Evolutionary conservation across 2,113 vertebrate species (phyloP), one percentile per base, ranked within the genome.

Genomic region (Seriola rivoliana): DNA sequence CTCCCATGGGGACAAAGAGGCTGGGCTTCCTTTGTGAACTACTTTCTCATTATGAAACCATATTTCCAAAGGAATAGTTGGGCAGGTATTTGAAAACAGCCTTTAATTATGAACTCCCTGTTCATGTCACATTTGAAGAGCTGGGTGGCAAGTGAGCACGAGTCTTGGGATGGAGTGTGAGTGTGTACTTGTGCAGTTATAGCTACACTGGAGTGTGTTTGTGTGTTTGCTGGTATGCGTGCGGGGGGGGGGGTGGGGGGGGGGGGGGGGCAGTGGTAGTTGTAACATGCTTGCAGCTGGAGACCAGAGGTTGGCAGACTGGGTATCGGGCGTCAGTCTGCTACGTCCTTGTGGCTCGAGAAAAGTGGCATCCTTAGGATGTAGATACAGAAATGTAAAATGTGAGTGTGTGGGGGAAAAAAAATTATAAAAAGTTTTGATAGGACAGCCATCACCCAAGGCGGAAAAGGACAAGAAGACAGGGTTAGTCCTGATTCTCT

Each of bases 11-110:
- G 64, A 73, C 59, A n/a, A 66, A 59, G 36, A 82, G 59, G 66
- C 62, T 1, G 54, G 21, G 50, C 64, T 76, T 79, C 70, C 17
- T 81, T 75, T 81, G 76, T 77, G 62, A 86, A 62, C 71, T 32
- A 32, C 63, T 78, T 72, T 70, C 78, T 89, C 76, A 87, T 86
- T 82, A 89, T 70, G 40, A 87, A 79, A 63, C 16, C 69, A 70
- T 78, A 84, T 76, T 88, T 88, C 50, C 57, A 80, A 84, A 81
- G 88, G 58, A 80, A 46, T 29, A 42, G 54, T 16, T 34, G 46
- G 82, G 75, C 48, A 57, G 64, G 52, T 68, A 66, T 83, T 68
- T 74, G 40, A 84, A 78, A 83, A 84, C 66, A 71, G 59, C 5
- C 25, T 60, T 57, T 85, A 81, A 87, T 91, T 87, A 87, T 34